Evolutionary conservation across 2,797 vertebrate genomes (phyloP).

Genomic region (Notoglanidium macrostoma): DNA sequence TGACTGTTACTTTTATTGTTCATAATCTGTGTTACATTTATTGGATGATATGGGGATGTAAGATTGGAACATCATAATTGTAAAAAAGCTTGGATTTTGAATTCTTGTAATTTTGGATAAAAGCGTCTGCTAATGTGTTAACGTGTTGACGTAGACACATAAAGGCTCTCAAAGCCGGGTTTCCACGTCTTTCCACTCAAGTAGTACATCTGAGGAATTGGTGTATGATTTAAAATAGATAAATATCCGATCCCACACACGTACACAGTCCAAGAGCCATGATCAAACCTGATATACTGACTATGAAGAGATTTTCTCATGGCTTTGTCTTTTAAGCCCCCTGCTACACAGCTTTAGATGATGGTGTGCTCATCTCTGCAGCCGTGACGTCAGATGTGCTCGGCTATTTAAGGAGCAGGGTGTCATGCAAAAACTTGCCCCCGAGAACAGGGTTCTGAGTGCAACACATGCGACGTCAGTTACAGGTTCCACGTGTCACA

Average conservation of each 20-base stretch:
- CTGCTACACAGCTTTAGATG: background rate
- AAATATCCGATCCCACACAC: background rate
- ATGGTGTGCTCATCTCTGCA: background rate
- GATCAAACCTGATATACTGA: background rate
- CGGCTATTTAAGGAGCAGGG: constrained; percentile 34
- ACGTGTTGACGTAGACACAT: background rate
- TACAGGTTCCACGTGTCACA: constrained; percentile 37
- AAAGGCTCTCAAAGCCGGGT: background rate
- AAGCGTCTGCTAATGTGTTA: background rate
- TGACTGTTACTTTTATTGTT: background rate
- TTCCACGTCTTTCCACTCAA: background rate
- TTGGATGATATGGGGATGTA: background rate
- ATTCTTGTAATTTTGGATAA: background rate
- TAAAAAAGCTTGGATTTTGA: background rate
- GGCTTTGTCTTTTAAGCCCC: background rate
- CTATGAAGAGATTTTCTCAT: background rate
- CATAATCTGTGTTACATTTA: background rate
- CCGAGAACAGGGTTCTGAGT: constrained; percentile 5
- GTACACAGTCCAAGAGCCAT: background rate
- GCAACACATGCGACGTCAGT: constrained; percentile 4
- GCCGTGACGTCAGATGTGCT: constrained; percentile 24
- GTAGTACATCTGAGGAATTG: background rate
- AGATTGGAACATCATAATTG: background rate
- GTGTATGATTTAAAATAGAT: background rate
- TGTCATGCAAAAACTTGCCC: constrained; percentile 18